Conservation (phyloP, 2,113 vertebrate genomes). For the Cyanistes caeruleus region DNA sequence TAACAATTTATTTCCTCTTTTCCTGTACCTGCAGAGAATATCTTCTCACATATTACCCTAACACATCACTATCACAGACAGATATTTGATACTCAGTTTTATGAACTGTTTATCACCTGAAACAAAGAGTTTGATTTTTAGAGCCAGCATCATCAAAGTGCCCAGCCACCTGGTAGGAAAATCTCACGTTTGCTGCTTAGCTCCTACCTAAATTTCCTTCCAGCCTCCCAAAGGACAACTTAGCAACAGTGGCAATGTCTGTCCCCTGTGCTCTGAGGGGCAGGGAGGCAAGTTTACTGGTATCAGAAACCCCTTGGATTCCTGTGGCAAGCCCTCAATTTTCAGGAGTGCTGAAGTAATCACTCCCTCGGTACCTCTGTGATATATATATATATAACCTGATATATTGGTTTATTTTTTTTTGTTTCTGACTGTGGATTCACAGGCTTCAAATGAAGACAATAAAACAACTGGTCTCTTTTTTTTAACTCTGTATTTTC, state of each 20-base stretch:
- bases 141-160: background rate
- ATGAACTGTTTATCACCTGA: background rate
- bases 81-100: background rate
- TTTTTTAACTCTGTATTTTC: background rate
- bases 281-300: background rate
- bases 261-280: background rate
- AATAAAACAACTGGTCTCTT: background rate
- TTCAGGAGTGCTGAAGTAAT: background rate
- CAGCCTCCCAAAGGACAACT: background rate
- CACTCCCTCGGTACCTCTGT: background rate
- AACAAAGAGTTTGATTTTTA: background rate
- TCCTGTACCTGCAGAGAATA: background rate
- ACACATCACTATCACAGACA: rapidly evolving
- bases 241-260: rapidly evolving
- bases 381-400: too few relatives aligned
- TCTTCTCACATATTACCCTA: background rate
- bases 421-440: background rate
- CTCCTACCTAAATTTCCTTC: background rate
- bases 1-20: background rate
- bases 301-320: background rate
- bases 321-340: background rate
- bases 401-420: background rate
- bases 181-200: background rate
- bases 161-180: background rate
- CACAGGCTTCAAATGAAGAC: background rate